These are phyloP conservation scores for Fragum sueziense DNA, from an alignment of 2,888 invertebrate genomes.

Conservation along the genomic window DNA sequence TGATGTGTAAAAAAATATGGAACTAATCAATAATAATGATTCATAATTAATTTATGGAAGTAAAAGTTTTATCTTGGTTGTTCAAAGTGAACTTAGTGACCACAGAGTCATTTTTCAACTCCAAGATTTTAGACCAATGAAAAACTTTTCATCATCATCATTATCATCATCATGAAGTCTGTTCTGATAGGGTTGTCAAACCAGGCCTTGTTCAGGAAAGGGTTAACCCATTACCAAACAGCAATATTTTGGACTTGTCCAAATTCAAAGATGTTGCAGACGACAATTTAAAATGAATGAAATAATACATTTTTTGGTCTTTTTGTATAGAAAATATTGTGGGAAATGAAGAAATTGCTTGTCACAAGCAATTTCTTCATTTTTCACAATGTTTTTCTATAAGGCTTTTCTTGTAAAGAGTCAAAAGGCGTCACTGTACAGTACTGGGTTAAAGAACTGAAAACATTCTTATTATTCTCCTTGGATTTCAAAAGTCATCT, in stretches of 20 bases:
- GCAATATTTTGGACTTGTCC: no score
- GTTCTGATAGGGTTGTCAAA: no score
- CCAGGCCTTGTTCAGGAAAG: no score
- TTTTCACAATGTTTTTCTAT: neutral
- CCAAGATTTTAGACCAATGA: neutral
- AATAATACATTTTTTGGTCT: no score
- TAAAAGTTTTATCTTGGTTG: neutral
- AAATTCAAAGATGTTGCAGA: no score
- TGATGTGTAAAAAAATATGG: neutral
- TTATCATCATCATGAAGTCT: neutral
- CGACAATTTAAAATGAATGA: no score
- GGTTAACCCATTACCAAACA: no score
- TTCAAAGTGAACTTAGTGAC: neutral
- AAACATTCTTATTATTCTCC: neutral
- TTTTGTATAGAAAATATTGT: neutral
- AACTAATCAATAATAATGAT: neutral
- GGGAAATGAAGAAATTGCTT: neutral
- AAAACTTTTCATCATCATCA: neutral
- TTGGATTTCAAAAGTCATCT: neutral
- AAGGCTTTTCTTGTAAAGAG: neutral
- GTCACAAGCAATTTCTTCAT: slow-evolving; percentile 1
- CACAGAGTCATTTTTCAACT: neutral
- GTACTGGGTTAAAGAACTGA: no score
- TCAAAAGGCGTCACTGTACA: neutral
- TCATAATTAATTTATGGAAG: neutral